These are phyloP conservation scores for Euborellia annulipes DNA, from an alignment of 1,140 invertebrate species.

Conservation along the genomic window DNA sequence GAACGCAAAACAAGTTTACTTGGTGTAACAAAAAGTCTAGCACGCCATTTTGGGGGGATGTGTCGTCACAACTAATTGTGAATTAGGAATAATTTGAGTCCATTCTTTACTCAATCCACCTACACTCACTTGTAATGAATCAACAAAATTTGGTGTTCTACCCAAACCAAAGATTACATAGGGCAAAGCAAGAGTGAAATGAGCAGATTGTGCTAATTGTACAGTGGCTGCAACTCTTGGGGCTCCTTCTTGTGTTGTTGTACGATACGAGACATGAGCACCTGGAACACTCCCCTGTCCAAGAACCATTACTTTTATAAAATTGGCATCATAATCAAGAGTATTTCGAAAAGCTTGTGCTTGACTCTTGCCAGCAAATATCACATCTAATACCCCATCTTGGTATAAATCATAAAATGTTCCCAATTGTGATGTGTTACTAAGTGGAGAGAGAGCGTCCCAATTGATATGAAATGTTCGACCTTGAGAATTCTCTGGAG, in stretches of 20 bases:
- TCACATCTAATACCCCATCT: conserved; percentile 68
- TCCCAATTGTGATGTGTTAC: conserved; percentile 57
- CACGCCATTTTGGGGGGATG: conserved; percentile 76
- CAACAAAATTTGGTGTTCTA: conserved; percentile 93
- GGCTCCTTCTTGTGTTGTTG: conserved; percentile 66
- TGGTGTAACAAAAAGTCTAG: conserved; percentile 89
- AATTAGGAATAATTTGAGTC: conserved; percentile 93
- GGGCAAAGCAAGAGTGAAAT: conserved; percentile 81
- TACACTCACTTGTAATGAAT: conserved; percentile 70
- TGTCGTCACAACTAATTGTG: conserved; percentile 91
- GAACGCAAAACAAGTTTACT: conserved; percentile 86
- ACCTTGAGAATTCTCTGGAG: conserved; percentile 28
- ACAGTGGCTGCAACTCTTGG: conserved; percentile 56
- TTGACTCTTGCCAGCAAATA: conserved; percentile 41
- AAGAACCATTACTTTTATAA: conserved; percentile 87
- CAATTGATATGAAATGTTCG: conserved; percentile 62
- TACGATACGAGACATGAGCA: conserved; percentile 71
- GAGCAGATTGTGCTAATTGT: conserved; percentile 83
- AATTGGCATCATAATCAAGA: conserved; percentile 85
- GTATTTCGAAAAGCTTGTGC: conserved; percentile 71
- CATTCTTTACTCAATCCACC: conserved; percentile 50
- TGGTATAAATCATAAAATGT: conserved; percentile 88
- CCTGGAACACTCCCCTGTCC: conserved; percentile 54
- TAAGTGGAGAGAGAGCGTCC: conserved; percentile 48
- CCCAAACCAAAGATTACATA: conserved; percentile 92